phyloP scores from a whole-genome alignment of 2,797 vertebrate species.

The Clarias platycephalus region DNA sequence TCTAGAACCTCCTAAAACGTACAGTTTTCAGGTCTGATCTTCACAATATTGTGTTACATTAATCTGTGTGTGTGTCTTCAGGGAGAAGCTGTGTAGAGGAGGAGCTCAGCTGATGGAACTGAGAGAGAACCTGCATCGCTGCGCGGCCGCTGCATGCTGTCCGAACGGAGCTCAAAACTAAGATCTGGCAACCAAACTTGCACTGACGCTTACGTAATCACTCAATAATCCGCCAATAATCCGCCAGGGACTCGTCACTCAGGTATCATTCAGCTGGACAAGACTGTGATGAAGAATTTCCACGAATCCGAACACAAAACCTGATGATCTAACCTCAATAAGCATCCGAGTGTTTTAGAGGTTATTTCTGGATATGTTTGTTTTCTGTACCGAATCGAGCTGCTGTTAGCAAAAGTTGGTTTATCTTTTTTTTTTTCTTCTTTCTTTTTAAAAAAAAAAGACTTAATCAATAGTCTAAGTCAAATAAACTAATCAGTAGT shows the following conservation, averaged over 20 bases:
- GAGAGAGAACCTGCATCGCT: constrained; percentile 75
- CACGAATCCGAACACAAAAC: background rate
- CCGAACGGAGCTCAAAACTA: constrained; percentile 64
- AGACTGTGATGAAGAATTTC: background rate
- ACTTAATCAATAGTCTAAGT: too few relatives aligned
- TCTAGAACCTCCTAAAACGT: background rate
- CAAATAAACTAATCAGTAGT: too few relatives aligned
- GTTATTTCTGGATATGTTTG: background rate
- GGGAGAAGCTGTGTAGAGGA: constrained; percentile 80
- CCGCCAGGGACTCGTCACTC: too few relatives aligned
- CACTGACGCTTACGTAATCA: background rate
- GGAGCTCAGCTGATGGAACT: constrained; percentile 80
- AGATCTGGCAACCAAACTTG: constrained; percentile 2
- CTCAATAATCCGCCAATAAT: background rate
- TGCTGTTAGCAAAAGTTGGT: background rate
- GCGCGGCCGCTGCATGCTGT: constrained; percentile 61
- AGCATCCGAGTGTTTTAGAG: background rate
- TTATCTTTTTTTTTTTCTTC: background rate
- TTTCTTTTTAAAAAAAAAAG: background rate
- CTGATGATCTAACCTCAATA: background rate
- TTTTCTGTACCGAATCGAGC: background rate
- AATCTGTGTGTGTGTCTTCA: constrained; percentile 54
- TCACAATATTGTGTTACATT: background rate
- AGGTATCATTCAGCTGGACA: background rate
- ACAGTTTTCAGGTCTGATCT: background rate